Percentiles rank a stretch among this genome's conserved stretches.
Evolutionary conservation across 2,113 vertebrate genomes (phyloP).

Genomic region (Phrynosoma blainvillii): DNA sequence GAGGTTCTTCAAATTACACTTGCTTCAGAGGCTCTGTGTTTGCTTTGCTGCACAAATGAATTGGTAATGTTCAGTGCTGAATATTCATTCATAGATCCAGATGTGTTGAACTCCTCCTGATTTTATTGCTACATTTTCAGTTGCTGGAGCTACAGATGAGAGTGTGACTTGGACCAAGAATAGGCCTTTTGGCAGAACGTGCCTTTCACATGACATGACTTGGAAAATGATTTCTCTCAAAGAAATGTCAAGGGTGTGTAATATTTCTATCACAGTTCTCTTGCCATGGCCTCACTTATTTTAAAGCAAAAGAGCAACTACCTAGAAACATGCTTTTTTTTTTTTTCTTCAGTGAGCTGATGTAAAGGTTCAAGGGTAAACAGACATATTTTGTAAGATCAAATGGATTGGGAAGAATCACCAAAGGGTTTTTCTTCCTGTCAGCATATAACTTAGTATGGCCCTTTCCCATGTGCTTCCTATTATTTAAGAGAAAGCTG

Average conservation of each 20-base stretch:
- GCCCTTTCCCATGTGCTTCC: slow-evolving; percentile 64
- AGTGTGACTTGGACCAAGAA: neutral
- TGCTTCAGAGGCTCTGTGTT: neutral
- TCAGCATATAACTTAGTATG: slow-evolving; percentile 64
- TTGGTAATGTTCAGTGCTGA: neutral
- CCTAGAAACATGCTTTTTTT: neutral
- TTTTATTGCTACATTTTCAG: neutral
- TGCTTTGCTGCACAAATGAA: neutral
- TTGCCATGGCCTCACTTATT: rapidly evolving
- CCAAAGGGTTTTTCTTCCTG: slow-evolving; percentile 61
- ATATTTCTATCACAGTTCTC: slow-evolving; percentile 25
- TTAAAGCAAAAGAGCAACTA: slow-evolving; percentile 31
- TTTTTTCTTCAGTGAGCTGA: slow-evolving; percentile 38
- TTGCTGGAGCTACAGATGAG: neutral
- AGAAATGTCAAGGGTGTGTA: neutral
- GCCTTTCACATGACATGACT: neutral
- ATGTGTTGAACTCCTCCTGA: neutral
- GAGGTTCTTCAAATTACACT: neutral
- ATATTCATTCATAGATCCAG: neutral
- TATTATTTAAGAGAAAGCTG: slow-evolving; percentile 67
- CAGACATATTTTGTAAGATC: slow-evolving; percentile 38
- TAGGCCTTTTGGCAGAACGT: neutral
- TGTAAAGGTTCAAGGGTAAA: slow-evolving; percentile 50
- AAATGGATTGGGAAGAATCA: slow-evolving; percentile 59
- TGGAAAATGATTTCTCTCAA: neutral